Conservation (phyloP, 2,113 vertebrate species). For the Vulpes lagopus region DNA sequence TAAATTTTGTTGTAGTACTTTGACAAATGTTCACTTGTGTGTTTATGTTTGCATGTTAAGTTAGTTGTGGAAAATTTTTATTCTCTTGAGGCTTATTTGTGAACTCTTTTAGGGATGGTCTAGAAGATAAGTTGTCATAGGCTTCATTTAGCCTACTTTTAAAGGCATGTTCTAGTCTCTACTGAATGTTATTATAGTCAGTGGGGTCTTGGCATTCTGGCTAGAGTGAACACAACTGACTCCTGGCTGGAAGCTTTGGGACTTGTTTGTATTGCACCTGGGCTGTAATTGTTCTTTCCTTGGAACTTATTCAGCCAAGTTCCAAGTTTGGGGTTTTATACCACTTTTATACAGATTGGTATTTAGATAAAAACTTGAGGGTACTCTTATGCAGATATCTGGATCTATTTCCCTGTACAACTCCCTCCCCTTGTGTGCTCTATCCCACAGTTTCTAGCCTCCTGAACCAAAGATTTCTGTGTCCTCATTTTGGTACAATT, state of each 20-base stretch:
- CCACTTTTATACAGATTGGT: background rate
- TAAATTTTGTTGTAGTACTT: background rate
- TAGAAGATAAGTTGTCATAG: background rate
- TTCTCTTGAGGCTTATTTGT: background rate
- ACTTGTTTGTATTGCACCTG: background rate
- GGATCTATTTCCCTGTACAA: background rate
- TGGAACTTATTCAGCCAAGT: background rate
- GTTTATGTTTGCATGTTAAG: background rate
- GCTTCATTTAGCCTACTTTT: background rate
- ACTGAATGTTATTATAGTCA: accelerated
- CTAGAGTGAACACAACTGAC: background rate
- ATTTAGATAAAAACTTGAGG: background rate
- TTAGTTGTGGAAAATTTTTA: background rate
- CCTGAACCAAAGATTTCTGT: background rate
- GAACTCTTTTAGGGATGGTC: background rate
- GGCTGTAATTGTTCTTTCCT: background rate
- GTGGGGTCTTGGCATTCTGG: background rate
- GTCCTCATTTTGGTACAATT: background rate
- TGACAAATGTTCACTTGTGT: background rate
- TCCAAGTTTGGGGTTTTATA: background rate
- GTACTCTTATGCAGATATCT: background rate
- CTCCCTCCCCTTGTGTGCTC: background rate
- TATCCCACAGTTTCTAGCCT: background rate
- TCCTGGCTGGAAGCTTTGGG: background rate
- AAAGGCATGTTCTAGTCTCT: background rate